phyloP scores from a whole-genome alignment of 2,888 invertebrate genomes.

The Nezara viridula region DNA sequence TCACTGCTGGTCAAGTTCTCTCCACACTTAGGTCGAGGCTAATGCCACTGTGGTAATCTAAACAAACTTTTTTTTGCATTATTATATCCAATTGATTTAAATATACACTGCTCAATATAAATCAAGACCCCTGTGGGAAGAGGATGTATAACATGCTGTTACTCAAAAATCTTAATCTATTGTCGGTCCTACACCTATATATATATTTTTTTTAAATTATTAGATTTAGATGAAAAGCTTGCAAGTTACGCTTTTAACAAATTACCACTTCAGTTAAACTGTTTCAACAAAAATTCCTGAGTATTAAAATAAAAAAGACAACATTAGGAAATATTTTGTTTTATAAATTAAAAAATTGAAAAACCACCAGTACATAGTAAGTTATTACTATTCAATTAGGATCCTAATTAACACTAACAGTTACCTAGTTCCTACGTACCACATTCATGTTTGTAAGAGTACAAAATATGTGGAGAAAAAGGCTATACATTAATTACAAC shows the following conservation, averaged over 20 bases:
- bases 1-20: neutral
- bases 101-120: neutral
- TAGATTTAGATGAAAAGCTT: constrained; percentile 65
- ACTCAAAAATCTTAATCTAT: constrained; percentile 51
- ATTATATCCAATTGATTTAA: neutral
- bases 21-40: too few species aligned
- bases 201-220: constrained; percentile 56
- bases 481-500: constrained; percentile 56
- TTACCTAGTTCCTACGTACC: constrained; percentile 63
- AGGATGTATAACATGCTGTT: neutral
- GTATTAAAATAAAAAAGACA: constrained; percentile 57
- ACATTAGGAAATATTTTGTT: constrained; percentile 49
- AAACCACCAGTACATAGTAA: constrained; percentile 58
- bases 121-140: neutral
- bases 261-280: constrained; percentile 53
- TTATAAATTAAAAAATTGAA: constrained; percentile 47
- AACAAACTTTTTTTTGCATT: too few species aligned
- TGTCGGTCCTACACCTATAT: constrained; percentile 63
- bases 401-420: constrained; percentile 59
- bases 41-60: too few species aligned
- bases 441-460: constrained; percentile 63
- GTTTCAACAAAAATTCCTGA: constrained; percentile 47
- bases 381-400: constrained; percentile 59
- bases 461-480: constrained; percentile 61
- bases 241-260: constrained; percentile 60